Base-by-base conservation (phyloP, 2,113 vertebrate genomes). In the Nycticryphes semicollaris region DNA sequence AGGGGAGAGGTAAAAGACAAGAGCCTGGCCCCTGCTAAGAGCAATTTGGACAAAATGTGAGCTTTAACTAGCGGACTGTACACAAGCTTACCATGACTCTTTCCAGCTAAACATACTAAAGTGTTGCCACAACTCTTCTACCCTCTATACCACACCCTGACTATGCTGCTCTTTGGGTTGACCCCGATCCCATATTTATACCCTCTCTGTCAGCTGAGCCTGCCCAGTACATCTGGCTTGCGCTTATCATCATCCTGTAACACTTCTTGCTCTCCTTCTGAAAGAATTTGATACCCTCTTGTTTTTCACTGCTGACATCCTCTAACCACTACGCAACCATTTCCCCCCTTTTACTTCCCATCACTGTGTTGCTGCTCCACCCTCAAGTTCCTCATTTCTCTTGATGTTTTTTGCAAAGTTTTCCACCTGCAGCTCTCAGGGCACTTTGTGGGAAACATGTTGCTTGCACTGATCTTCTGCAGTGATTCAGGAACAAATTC, bases 311-410 rank as follows among this genome's bases (percentile, higher is more conserved):
- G 63, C 59, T n/a, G 77, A 68, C 84, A 93, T 68, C 41, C 50
- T 89, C 67, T 82, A 69, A 84, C 84, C 66, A 78, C 76, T 66
- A 12, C 84, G 92, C 77, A 96, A 96, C 57, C 63, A 80, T 91
- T 96, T 97, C 81, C 74, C 41, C 68, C 73, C 12, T 67, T 89
- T 78, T 82, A 73, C 82, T 97, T 97, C 94, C 91, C 85, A 79
- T 88, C 78, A 50, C 70, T 47, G 8, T 51, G n/a, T 73, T 82
- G 80, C 89, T 96, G 67, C 69, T 87, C 91, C 77, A 95, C 86
- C 89, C 89, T 91, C 81, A 79, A 92, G 83, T 95, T 97, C 96
- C 87, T 79, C 89, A 87, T 96, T 95, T 94, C 51, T 93, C n/a
- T 5, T 41, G 20, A 33, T 50, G 63, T 66, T 53, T 91, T 79